A percentile compares a stretch with the other conserved stretches of the same genome.
Conservation (phyloP, 1,140 invertebrate genomes). For the Druon quercuslanigerum region DNA sequence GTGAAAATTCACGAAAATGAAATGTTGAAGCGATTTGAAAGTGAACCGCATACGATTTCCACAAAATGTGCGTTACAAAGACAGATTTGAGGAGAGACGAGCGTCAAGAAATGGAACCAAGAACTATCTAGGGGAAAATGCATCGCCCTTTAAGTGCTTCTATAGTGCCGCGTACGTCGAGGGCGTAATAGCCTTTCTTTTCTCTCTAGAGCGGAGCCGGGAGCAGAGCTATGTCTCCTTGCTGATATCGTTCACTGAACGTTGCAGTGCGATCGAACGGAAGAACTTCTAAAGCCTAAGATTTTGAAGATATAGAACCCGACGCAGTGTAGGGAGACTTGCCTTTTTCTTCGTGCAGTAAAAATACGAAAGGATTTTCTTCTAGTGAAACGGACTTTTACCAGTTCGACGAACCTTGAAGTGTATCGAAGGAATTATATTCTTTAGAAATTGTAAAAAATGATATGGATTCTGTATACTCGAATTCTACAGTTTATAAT, state of each 20-base stretch:
- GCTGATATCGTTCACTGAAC: conserved; percentile 48
- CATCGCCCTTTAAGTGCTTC: conserved; percentile 51
- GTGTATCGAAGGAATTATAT: not conserved
- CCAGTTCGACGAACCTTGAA: conserved; percentile 13
- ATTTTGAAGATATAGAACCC: conserved; percentile 44
- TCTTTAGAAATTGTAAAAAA: too few relatives aligned
- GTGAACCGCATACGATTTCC: conserved; percentile 40
- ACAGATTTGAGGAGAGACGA: conserved; percentile 56
- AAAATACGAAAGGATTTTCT: conserved; percentile 27
- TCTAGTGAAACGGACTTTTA: conserved; percentile 8
- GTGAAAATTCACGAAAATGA: conserved; percentile 22
- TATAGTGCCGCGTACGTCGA: conserved; percentile 39
- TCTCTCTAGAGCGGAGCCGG: not conserved
- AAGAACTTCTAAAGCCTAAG: conserved; percentile 48
- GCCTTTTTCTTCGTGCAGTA: conserved; percentile 17
- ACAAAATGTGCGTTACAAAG: conserved; percentile 56
- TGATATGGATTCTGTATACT: too few relatives aligned
- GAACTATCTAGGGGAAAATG: conserved; percentile 54
- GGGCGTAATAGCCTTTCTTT: conserved; percentile 47
- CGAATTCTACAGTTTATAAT: too few relatives aligned
- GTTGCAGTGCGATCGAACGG: conserved; percentile 46
- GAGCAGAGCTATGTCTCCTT: conserved; percentile 30
- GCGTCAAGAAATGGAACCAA: conserved; percentile 47
- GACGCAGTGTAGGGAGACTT: conserved; percentile 31
- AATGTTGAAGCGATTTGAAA: conserved; percentile 34